Evolutionary conservation across 1,140 invertebrate species (phyloP), one percentile per base, ranked within the genome.

Genomic region (Globodera ellingtonae): DNA sequence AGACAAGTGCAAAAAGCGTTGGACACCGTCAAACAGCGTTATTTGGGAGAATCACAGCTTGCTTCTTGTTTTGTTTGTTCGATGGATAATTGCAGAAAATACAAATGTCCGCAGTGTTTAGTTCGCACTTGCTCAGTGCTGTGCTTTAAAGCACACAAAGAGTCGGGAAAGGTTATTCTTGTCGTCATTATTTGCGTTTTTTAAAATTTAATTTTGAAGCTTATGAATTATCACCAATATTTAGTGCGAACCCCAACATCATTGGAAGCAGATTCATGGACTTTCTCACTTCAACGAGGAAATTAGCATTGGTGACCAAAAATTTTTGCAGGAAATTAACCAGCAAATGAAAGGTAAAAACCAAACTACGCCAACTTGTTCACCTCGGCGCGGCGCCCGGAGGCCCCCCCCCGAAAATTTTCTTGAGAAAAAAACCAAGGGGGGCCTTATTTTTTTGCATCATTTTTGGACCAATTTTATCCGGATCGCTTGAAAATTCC

Each of bases 1-100:
- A 35, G 84, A 62, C 84, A 85, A 72, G 84, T 86, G 35, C 46
- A 44, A 24, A 75, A 84, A 46, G 85, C 84, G 3, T 46, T 86
- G 9, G 69, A 83, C n/a, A 10, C 9, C 50, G 47, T 83, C 15
- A 79, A 75, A 9, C 50, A 82, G 15, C 52, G 52, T 15, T 21
- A 21, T 15, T 65, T 65, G 13, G 13, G 13, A 65, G 21, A 21
- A 15, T 65, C 59, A 65, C 13, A 2, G 59, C 1, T 15, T 15
- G 21, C 59, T 13, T 21, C 59, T 21, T 65, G 59, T 21, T 65
- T 21, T 1, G 21, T 65, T 3, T 65, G 59, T 65, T 3, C 59
- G 0, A 3, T 21, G 13, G 21, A 65, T 65, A 44, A 44, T 67
- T 21, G 8, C 1, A 6, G 66, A 4, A 67, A 67, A 44, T 67